Base-by-base conservation (phyloP, 2,797 vertebrate genomes). In the Pseudochromis fuscus region DNA sequence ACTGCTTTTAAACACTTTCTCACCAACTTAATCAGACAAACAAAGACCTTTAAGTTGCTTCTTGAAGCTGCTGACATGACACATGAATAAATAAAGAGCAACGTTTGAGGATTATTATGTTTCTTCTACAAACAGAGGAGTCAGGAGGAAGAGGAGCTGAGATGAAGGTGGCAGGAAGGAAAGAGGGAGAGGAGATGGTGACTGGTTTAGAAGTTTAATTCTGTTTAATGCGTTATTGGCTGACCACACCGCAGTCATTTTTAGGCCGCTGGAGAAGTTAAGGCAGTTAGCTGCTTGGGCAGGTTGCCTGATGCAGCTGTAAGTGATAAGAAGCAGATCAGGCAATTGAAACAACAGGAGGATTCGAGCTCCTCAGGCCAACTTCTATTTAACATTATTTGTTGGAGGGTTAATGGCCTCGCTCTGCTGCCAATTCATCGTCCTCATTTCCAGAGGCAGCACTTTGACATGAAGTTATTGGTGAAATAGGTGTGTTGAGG, bases 51-150 rank as follows among this genome's bases (percentile, higher is more conserved):
- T 24, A 42, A 35, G 23, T 46, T 24, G 52, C 31, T 55, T 33
- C 13, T 77, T 70, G 51, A 66, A 82, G 70, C 37, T 49, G 56
- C 55, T 49, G 69, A 82, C 48, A 48, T 55, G 19, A 15, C 42
- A 57, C 55, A 76, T 82, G 25, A 72, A 81, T 75, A 72, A 82
- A 83, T 68, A 75, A 76, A 72, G 67, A 63, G 38, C 30, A 9
- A 58, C 31, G 44, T 69, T 69, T 66, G 59, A 83, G 70, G 72
- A 71, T 84, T 45, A 79, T 75, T 67, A 27, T 64, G 55, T 79
- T 77, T 56, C 58, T 38, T 66, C 46, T 40, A 5, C 44, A 72
- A 74, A 82, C 75, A 52, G 52, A 65, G 65, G 76, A 56, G 69
- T 30, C 50, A 10, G 7, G 23, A 40, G 44, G 61, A 67, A 59